Base-by-base conservation (phyloP, 2,888 invertebrate species). In the Plagodis pulveraria region DNA sequence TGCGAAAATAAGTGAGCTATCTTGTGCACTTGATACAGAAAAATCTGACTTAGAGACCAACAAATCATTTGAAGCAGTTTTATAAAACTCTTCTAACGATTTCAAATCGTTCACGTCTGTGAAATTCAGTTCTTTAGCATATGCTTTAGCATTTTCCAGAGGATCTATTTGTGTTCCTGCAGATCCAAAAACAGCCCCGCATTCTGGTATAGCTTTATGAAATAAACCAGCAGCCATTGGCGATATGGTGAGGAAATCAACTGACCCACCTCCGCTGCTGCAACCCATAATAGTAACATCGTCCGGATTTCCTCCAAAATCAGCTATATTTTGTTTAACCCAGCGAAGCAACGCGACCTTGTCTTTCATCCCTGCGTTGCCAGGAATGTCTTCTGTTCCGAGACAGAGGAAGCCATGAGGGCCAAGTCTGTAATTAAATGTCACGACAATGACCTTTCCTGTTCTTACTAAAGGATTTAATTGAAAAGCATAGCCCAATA, bases 321-420 rank as follows among this genome's bases (percentile, higher is more conserved):
- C 66, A 0, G 69, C 82, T 47, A 87, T 84, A 52, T 86, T 85
- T 6, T 63, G 63, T 44, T 81, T 69, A 0, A 83, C 77, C 83
- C 83, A 83, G 0, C 72, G 73, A 6, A 86, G 69, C 12, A 81
- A 57, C 0, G 82, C 77, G 0, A 87, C 73, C 66, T 83, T 83
- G 53, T 86, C 86, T 65, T 86, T 86, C 72, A 85, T 70, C 5
- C 82, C 87, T 38, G 84, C 87, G 53, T 87, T 86, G 1, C 86
- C 86, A 1, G 86, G 85, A 40, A 71, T 68, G 36, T 70, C 74
- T 53, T 73, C 63, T n/a, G 84, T 84, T 0, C 84, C 84, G 11
- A 84, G 69, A 58, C 83, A 84, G 9, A 84, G 68, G 43, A 84
- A 83, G 2, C 84, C 84, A 52, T 74, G 73, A 5, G 69, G 60